These are phyloP conservation scores for Papilio polytes DNA, from an alignment of 1,140 invertebrate species.

Conservation along the genomic window DNA sequence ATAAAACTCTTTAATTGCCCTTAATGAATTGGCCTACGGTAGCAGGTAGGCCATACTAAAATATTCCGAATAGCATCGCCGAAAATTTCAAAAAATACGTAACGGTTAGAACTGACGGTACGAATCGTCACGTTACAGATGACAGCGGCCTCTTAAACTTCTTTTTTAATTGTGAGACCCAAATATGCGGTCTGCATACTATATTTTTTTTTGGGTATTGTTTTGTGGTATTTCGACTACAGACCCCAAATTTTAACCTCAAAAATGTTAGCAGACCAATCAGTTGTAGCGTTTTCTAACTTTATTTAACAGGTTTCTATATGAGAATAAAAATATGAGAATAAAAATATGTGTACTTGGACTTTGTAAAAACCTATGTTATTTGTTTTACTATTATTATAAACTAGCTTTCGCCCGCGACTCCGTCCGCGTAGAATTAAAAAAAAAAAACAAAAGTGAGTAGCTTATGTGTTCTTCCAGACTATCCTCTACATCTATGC, in stretches of 20 bases:
- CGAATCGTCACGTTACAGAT: constrained; percentile 41
- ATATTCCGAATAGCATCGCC: constrained; percentile 63
- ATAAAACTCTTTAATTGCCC: constrained; percentile 75
- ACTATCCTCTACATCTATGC: too few relatives aligned
- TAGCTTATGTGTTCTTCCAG: too few relatives aligned
- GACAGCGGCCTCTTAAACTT: constrained; percentile 58
- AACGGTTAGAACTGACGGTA: constrained; percentile 51
- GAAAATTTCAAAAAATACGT: constrained; percentile 61
- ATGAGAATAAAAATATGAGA: too few relatives aligned
- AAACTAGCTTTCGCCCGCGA: too few relatives aligned
- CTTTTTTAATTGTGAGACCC: constrained; percentile 61
- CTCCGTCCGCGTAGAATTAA: too few relatives aligned
- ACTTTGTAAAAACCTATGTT: too few relatives aligned
- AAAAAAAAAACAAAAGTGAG: too few relatives aligned
- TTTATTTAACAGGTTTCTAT: not conserved
- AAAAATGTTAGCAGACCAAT: not conserved
- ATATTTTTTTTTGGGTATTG: not conserved
- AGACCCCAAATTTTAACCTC: not conserved
- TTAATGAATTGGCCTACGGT: constrained; percentile 75
- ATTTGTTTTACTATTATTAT: too few relatives aligned
- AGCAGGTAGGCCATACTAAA: constrained; percentile 70
- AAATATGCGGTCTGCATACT: constrained; percentile 28
- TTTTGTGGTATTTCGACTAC: not conserved
- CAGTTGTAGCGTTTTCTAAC: not conserved
- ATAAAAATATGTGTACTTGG: too few relatives aligned